These are phyloP conservation scores for Euura saliciscinereae DNA, from an alignment of 1,140 invertebrate species.

Conservation along the genomic window DNA sequence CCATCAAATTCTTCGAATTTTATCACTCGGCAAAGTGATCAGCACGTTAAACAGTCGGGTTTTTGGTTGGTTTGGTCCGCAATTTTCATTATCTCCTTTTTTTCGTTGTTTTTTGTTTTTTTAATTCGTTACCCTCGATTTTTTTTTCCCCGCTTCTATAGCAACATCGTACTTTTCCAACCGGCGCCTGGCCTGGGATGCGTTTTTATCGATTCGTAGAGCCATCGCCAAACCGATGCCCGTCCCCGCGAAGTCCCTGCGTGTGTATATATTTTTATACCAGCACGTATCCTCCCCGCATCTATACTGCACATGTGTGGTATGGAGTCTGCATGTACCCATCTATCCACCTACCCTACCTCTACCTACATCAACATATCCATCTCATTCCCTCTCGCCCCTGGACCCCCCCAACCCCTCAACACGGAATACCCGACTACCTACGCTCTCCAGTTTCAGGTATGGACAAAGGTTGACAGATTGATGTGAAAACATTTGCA, in stretches of 20 bases:
- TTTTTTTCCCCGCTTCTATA: conserved; percentile 9
- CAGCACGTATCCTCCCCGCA: conserved; percentile 11
- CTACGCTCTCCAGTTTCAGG: too few species aligned
- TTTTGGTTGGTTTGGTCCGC: not conserved
- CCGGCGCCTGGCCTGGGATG: conserved; percentile 60
- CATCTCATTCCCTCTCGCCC: not conserved
- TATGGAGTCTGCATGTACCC: too few species aligned
- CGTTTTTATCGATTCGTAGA: conserved; percentile 62
- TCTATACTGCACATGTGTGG: not conserved
- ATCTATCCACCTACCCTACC: not conserved
- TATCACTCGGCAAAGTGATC: not conserved
- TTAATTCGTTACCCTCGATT: not conserved
- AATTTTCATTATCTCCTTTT: not conserved
- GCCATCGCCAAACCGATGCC: conserved; percentile 43
- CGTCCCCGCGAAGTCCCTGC: conserved; percentile 34
- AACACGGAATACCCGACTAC: not conserved
- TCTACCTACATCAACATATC: conserved; percentile 34
- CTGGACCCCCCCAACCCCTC: not conserved
- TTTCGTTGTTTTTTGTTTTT: not conserved
- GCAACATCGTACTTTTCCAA: conserved; percentile 47
- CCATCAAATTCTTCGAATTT: too few species aligned
- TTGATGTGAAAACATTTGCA: not conserved
- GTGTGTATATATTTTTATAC: conserved; percentile 36
- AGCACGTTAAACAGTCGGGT: not conserved
- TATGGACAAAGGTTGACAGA: not conserved